Evolutionary conservation across 2,888 invertebrate genomes (phyloP), one percentile per base, ranked within the genome.

Genomic region (Stegophylla sp.): DNA sequence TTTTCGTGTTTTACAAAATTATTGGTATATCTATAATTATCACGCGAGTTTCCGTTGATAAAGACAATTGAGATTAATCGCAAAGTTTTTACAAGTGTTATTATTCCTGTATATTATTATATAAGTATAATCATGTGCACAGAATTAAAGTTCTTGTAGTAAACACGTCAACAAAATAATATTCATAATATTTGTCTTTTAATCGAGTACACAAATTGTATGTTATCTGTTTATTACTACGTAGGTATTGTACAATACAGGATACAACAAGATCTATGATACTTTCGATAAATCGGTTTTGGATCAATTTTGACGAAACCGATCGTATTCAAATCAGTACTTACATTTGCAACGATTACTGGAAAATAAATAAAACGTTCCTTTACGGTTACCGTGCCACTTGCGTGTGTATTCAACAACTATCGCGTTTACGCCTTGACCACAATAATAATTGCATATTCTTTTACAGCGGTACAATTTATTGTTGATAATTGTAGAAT

Each of bases 31-130:
- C 64, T 17, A 10, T 34, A 75, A 10, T 67, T 43, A 26, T 53
- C 75, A 66, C 66, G 64, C 64, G 43, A 76, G 23, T 75, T 51
- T 53, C 43, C 41, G 64, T 64, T 53, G 51, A 66, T 76, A 66
- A 76, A n/a, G 23, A 66, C n/a, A 75, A 76, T 76, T 53, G 41
- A 34, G 34, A 26, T 17, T 66, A 53, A 76, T 76, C 17, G 41
- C 23, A 26, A 53, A 64, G 51, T 41, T 53, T 53, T 51, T 34
- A n/a, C 10, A 51, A 75, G 63, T 75, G 61, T 75, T 64, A 1
- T 53, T 75, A 1, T n/a, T n/a, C n/a, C n/a, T n/a, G n/a, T n/a
- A n/a, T n/a, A n/a, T n/a, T n/a, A n/a, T n/a, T n/a, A n/a, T n/a
- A n/a, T n/a, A n/a, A n/a, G n/a, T n/a, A n/a, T 48, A 63, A 34